Evolutionary conservation across 2,113 vertebrate species (phyloP).

Genomic region (Apeltes quadracus): DNA sequence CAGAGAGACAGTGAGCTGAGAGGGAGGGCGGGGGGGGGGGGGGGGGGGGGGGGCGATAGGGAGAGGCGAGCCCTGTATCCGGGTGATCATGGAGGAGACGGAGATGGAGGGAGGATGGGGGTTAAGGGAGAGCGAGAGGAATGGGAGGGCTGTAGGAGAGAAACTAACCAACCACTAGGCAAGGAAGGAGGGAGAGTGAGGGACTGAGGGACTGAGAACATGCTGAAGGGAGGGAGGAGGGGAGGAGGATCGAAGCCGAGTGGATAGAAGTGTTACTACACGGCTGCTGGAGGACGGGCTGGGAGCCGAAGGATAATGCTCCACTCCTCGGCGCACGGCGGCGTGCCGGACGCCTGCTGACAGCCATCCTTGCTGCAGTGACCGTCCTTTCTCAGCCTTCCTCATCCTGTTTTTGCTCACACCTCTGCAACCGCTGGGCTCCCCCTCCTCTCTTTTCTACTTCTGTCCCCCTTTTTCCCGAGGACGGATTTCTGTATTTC

Average conservation of each 20-base stretch:
- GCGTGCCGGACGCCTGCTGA: constrained; percentile 61
- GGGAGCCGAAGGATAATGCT: constrained; percentile 74
- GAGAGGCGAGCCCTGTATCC: constrained; percentile 64
- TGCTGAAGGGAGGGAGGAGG: constrained; percentile 58
- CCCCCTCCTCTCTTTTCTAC: constrained; percentile 45
- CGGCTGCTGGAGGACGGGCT: constrained; percentile 69
- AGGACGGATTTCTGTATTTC: constrained; percentile 75
- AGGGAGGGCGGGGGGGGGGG: constrained; percentile 23
- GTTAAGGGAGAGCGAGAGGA: constrained; percentile 35
- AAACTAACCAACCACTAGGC: constrained; percentile 70
- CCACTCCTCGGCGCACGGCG: constrained; percentile 59
- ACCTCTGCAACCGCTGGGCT: constrained; percentile 58
- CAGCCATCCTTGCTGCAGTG: constrained; percentile 61
- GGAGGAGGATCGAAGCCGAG: constrained; percentile 50
- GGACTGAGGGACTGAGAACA: constrained; percentile 57
- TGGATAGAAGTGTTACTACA: constrained; percentile 82
- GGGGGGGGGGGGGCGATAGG: constrained; percentile 6
- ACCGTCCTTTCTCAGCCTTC: constrained; percentile 54
- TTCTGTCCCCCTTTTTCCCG: constrained; percentile 54
- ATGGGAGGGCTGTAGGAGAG: constrained; percentile 38
- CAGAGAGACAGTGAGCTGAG: constrained; percentile 2
- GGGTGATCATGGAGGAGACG: constrained; percentile 59
- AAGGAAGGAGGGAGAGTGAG: constrained; percentile 50
- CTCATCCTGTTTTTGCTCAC: constrained; percentile 58
- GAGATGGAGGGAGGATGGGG: constrained; percentile 48